Conservation (phyloP, 2,113 vertebrate genomes). For the Dasyurus viverrinus region DNA sequence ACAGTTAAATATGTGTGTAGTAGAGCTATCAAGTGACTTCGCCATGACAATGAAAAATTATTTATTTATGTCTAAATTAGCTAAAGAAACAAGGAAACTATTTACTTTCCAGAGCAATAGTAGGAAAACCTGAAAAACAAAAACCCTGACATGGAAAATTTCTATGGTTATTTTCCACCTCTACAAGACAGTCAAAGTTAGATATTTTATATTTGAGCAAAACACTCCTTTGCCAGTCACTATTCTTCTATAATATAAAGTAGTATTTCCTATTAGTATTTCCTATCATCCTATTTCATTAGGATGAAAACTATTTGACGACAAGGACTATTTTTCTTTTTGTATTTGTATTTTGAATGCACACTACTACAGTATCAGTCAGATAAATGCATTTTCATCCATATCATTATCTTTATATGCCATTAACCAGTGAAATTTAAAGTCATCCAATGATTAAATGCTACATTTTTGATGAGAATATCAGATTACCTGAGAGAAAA, state of each 20-base stretch:
- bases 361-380: background rate
- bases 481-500: slow-evolving; percentile 26
- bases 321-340: background rate
- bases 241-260: background rate
- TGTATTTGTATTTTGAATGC: background rate
- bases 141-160: background rate
- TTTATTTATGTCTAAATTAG: slow-evolving; percentile 61
- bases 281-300: no score
- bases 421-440: slow-evolving; percentile 27
- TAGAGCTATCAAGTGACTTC: slow-evolving; percentile 50
- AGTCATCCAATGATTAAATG: slow-evolving; percentile 2
- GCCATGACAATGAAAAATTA: slow-evolving; percentile 53
- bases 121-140: slow-evolving; percentile 30
- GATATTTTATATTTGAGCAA: background rate
- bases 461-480: slow-evolving; percentile 32
- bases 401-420: background rate
- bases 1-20: slow-evolving; percentile 11
- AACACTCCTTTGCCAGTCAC: background rate
- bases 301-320: background rate
- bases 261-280: background rate
- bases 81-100: slow-evolving; percentile 34
- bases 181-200: background rate
- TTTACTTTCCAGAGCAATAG: slow-evolving; percentile 23
- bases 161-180: background rate
- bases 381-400: background rate